Evolutionary conservation across 2,797 vertebrate genomes (phyloP).

Genomic region (Octomys mimax): DNA sequence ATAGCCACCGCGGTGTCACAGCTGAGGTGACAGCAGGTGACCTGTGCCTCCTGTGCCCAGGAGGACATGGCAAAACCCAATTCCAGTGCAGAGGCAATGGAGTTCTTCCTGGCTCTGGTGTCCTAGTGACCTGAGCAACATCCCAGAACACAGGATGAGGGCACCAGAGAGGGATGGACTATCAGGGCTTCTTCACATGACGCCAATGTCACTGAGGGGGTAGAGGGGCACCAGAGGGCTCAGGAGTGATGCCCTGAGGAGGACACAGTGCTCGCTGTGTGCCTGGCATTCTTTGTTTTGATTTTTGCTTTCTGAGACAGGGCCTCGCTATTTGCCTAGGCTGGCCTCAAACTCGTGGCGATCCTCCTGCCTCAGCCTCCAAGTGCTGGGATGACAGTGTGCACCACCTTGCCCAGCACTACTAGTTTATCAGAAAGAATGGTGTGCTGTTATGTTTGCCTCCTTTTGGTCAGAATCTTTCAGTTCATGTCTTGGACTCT

Average conservation of each 20-base stretch:
- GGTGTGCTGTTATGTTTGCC: not conserved
- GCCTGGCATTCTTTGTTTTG: not conserved
- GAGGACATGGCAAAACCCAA: not conserved
- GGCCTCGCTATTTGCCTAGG: not conserved
- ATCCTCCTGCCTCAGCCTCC: not conserved
- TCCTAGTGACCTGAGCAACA: not conserved
- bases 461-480: not conserved
- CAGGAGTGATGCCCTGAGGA: not conserved
- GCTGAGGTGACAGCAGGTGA: not conserved
- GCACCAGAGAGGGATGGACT: too few species aligned
- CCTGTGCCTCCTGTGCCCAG: not conserved
- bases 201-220: not conserved
- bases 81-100: not conserved
- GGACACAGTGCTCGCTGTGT: not conserved
- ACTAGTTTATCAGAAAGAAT: not conserved
- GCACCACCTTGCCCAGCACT: not conserved
- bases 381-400: not conserved
- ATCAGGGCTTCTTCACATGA: not conserved
- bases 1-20: not conserved
- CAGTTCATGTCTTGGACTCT: not conserved
- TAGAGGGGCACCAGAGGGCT: fast-evolving
- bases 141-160: not conserved
- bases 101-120: not conserved
- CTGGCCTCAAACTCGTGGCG: not conserved
- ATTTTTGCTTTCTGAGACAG: not conserved